phyloP scores from a whole-genome alignment of 2,888 invertebrate genomes.

The Eumacrocentrus americanus region DNA sequence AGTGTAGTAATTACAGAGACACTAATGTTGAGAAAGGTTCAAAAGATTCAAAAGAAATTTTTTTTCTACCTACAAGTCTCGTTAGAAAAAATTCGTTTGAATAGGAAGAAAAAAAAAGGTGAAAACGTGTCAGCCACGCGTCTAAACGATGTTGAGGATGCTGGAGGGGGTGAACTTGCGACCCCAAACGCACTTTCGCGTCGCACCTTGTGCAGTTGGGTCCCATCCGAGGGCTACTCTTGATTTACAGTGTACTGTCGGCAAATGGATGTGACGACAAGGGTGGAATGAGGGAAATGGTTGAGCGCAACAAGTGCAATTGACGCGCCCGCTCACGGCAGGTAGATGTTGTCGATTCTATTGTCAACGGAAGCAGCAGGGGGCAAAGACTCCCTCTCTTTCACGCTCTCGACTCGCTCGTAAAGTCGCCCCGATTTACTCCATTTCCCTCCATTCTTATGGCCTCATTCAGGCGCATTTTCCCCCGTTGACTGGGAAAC shows the following conservation, averaged over 20 bases:
- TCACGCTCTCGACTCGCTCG: too few species aligned
- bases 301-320: slow-evolving; percentile 38
- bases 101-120: slow-evolving; percentile 1
- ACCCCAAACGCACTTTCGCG: slow-evolving; percentile 16
- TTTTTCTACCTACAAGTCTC: neutral
- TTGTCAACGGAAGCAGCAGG: slow-evolving; percentile 34
- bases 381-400: slow-evolving; percentile 1
- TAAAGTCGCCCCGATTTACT: slow-evolving; percentile 3
- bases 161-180: slow-evolving; percentile 3
- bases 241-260: slow-evolving; percentile 33
- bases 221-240: slow-evolving; percentile 28
- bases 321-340: slow-evolving; percentile 27
- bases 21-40: neutral
- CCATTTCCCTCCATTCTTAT: too few species aligned
- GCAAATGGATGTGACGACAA: neutral
- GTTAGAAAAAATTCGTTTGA: too few species aligned
- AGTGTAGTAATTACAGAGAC: too few species aligned
- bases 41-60: neutral
- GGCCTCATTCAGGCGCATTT: too few species aligned
- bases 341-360: slow-evolving; percentile 33
- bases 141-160: slow-evolving; percentile 1
- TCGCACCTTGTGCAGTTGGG: slow-evolving; percentile 17
- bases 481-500: too few species aligned
- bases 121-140: slow-evolving; percentile 34
- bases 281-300: slow-evolving; percentile 8